phyloP scores from a whole-genome alignment of 1,140 invertebrate genomes.

The Chlorops oryzae region DNA sequence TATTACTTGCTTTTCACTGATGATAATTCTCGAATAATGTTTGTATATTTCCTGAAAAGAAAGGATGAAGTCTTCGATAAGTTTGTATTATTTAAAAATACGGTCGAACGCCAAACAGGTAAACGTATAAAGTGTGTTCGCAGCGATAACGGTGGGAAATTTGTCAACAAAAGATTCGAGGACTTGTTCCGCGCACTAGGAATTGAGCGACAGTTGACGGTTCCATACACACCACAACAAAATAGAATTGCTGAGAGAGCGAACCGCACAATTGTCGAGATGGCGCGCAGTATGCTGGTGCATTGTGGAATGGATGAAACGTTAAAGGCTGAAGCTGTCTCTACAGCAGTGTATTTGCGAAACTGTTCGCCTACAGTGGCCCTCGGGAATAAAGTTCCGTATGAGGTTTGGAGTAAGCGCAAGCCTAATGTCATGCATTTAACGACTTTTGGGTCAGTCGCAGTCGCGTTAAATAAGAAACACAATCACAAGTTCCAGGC shows the following conservation, averaged over 20 bases:
- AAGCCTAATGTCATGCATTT: too few species aligned
- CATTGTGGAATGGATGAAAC: constrained; percentile 25
- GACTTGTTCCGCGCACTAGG: constrained; percentile 24
- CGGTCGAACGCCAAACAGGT: constrained; percentile 26
- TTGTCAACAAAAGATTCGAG: constrained; percentile 26
- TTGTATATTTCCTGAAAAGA: constrained; percentile 4
- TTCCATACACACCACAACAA: constrained; percentile 44
- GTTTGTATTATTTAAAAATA: constrained; percentile 4
- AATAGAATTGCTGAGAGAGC: constrained; percentile 46
- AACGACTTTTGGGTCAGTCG: too few species aligned
- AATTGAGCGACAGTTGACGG: constrained; percentile 42
- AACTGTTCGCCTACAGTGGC: constrained; percentile 14
- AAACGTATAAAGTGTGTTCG: constrained; percentile 33
- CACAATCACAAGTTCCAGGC: constrained; percentile 12
- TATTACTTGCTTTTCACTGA: constrained; percentile 40
- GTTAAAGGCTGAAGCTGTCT: constrained; percentile 50
- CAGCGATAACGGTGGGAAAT: constrained; percentile 47
- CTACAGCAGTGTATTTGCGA: constrained; percentile 22
- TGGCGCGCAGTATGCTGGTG: constrained; percentile 30
- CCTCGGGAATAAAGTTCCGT: constrained; percentile 6
- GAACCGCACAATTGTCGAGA: constrained; percentile 22
- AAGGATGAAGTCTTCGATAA: constrained; percentile 12
- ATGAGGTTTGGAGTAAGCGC: too few species aligned
- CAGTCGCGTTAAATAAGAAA: too few species aligned
- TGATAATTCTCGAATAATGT: constrained; percentile 10